Conservation (phyloP, 2,113 vertebrate species). For the Probosciger aterrimus region DNA sequence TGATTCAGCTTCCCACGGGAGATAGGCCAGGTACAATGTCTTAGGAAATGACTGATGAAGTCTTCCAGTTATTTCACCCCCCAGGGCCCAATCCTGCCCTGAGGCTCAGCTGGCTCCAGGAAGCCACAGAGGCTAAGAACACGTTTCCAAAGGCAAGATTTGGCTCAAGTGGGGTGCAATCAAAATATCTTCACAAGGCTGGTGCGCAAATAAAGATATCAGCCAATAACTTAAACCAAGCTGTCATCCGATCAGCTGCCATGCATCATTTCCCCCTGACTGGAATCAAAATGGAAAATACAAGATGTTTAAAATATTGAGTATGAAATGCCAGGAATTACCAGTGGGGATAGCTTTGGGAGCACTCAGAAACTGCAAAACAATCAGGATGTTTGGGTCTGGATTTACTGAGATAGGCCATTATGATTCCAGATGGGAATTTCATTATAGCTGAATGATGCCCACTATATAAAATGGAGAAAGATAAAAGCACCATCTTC, state of each 20-base stretch:
- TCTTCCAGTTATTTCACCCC: neutral
- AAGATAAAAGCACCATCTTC: neutral
- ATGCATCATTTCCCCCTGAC: slow-evolving; percentile 50
- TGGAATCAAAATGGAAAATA: slow-evolving; percentile 62
- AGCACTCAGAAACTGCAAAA: slow-evolving; percentile 16
- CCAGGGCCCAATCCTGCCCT: neutral
- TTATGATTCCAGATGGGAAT: slow-evolving; percentile 4
- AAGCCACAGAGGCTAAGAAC: neutral
- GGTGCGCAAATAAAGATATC: slow-evolving; percentile 30
- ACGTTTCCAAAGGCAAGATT: slow-evolving; percentile 11
- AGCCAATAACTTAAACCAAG: slow-evolving; percentile 61
- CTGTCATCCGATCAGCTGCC: slow-evolving; percentile 59
- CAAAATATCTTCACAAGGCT: slow-evolving; percentile 48
- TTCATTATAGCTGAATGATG: neutral
- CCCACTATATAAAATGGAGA: neutral
- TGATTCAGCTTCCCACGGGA: neutral
- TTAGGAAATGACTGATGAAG: neutral
- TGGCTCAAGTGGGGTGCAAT: slow-evolving; percentile 19
- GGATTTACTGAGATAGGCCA: neutral
- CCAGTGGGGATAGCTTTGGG: neutral
- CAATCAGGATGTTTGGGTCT: neutral
- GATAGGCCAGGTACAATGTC: neutral
- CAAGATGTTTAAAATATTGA: slow-evolving; percentile 50
- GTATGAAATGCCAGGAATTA: slow-evolving; percentile 46
- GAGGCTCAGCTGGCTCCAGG: neutral